Evolutionary conservation across 2,797 vertebrate species (phyloP).

Genomic region (Clarias platycephalus): DNA sequence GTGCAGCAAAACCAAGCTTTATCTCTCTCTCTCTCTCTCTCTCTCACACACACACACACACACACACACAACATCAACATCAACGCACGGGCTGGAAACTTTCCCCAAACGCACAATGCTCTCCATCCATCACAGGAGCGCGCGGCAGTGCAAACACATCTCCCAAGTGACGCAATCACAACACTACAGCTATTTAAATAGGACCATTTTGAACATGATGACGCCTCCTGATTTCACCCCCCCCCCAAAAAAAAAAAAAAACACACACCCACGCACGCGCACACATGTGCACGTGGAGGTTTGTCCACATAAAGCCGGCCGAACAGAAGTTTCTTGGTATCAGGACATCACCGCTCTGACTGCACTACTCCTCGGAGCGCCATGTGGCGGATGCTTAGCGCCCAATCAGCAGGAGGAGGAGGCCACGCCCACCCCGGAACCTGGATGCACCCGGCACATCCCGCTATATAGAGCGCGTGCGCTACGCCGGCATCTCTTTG

Average conservation of each 20-base stretch:
- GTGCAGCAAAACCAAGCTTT: constrained; percentile 72
- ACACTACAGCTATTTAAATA: not conserved
- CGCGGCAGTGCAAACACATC: not conserved
- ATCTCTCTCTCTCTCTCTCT: constrained; percentile 2
- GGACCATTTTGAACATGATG: not conserved
- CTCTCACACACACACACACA: not conserved
- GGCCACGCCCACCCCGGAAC: constrained; percentile 80
- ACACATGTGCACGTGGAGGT: constrained; percentile 36
- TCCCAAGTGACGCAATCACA: not conserved
- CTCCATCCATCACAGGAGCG: no score
- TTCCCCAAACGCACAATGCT: no score
- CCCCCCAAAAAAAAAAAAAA: no score
- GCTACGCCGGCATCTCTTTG: constrained; percentile 80
- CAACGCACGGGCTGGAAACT: not conserved
- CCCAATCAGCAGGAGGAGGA: constrained; percentile 80
- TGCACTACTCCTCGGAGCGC: constrained; percentile 67
- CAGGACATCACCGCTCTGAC: constrained; percentile 59
- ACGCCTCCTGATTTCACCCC: not conserved
- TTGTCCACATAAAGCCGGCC: constrained; percentile 46
- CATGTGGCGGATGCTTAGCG: constrained; percentile 73
- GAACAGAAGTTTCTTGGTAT: constrained; percentile 11
- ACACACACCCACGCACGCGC: not conserved
- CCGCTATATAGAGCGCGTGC: constrained; percentile 86
- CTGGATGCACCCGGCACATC: constrained; percentile 70
- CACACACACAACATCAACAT: not conserved